Evolutionary conservation across 2,797 vertebrate species (phyloP).

Genomic region (Anguilla marmorata): DNA sequence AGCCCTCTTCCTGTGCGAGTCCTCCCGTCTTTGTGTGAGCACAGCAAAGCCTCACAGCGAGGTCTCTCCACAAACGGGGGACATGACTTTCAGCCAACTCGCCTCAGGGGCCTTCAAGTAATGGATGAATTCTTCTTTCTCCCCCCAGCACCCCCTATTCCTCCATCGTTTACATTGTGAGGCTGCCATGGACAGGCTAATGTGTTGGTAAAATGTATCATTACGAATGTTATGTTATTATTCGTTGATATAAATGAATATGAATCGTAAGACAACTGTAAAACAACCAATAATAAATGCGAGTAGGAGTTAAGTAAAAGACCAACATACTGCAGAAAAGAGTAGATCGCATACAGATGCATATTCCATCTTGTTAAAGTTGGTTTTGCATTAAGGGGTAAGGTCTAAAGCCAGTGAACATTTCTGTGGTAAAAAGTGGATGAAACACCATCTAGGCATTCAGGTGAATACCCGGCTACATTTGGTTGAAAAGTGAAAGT

Average conservation of each 20-base stretch:
- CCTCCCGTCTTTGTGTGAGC: background rate
- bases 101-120: background rate
- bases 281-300: background rate
- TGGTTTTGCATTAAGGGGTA: no score
- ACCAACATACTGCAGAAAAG: background rate
- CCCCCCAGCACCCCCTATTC: background rate
- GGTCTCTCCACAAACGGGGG: background rate
- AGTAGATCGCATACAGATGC: background rate
- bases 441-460: no score
- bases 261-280: background rate
- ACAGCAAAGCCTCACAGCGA: background rate
- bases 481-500: no score
- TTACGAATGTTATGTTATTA: background rate
- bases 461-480: no score
- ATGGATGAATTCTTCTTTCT: background rate
- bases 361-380: background rate
- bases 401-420: no score
- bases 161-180: background rate
- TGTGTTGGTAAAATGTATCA: background rate
- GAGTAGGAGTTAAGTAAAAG: background rate
- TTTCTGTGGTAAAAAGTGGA: no score
- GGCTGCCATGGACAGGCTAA: background rate
- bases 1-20: background rate
- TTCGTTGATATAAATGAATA: background rate
- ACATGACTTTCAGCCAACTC: background rate